Conservation (phyloP, 2,113 vertebrate genomes). For the Globicephala melas region DNA sequence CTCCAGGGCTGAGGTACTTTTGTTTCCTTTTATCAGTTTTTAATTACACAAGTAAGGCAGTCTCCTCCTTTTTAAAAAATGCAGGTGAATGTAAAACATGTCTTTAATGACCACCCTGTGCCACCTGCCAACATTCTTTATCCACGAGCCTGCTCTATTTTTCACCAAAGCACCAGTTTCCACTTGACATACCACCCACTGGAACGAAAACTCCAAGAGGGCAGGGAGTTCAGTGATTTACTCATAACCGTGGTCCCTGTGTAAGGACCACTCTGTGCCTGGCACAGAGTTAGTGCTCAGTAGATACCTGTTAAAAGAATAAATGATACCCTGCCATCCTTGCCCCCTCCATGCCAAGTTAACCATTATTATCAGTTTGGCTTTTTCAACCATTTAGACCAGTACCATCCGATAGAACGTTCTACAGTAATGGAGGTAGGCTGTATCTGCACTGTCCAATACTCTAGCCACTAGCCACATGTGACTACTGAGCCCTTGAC, state of each 20-base stretch:
- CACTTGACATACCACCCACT: not conserved
- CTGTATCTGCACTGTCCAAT: not conserved
- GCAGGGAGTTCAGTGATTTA: not conserved
- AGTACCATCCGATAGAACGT: not conserved
- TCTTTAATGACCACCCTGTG: not conserved
- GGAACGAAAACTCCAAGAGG: not conserved
- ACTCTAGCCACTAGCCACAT: rapidly evolving
- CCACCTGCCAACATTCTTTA: not conserved
- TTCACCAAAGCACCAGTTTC: not conserved
- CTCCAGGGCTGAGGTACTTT: not conserved
- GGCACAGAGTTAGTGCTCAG: not conserved
- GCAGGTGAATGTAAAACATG: not conserved
- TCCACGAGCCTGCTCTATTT: not conserved
- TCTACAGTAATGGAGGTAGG: not conserved
- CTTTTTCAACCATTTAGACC: not conserved
- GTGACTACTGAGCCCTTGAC: not conserved
- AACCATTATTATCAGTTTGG: not conserved
- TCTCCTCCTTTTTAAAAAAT: not conserved
- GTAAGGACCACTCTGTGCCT: not conserved
- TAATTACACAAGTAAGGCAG: not conserved
- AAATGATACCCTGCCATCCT: not conserved
- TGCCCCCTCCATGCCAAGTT: not conserved
- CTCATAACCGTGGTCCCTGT: no score
- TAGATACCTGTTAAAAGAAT: not conserved
- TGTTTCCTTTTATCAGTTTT: not conserved